These are phyloP conservation scores for Cichladusa arquata DNA, from an alignment of 2,113 vertebrate genomes.

Conservation along the genomic window DNA sequence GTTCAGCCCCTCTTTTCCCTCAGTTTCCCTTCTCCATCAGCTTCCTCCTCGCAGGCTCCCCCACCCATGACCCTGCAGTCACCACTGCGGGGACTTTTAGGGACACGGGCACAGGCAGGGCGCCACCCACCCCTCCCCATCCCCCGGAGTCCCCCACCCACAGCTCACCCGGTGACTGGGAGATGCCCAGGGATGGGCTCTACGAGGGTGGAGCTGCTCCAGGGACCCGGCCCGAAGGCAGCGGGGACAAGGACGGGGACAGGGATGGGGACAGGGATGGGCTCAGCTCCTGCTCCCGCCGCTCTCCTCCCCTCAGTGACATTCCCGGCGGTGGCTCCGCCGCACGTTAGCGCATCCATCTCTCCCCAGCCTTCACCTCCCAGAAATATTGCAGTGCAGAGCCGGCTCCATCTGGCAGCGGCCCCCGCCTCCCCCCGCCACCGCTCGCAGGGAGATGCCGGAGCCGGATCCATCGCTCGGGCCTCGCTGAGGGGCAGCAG, in stretches of 20 bases:
- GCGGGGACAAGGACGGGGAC: neutral
- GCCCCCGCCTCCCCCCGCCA: constrained; percentile 30
- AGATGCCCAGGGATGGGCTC: neutral
- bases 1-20: neutral
- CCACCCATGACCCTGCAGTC: rapidly evolving
- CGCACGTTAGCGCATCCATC: constrained; percentile 52
- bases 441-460: neutral
- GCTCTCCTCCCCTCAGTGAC: neutral
- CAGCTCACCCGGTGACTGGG: neutral
- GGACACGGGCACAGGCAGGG: neutral
- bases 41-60: neutral
- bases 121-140: neutral
- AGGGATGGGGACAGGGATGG: neutral
- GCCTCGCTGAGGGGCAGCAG: neutral
- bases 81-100: neutral
- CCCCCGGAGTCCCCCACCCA: neutral
- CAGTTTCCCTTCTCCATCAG: neutral
- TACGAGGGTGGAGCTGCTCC: neutral
- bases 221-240: neutral
- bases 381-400: constrained; percentile 59
- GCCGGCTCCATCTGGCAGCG: constrained; percentile 60
- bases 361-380: constrained; percentile 59
- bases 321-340: constrained; percentile 30
- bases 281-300: neutral
- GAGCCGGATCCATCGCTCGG: neutral